Conservation (phyloP, 2,797 vertebrate species). For the Chaetodon trifasciatus region DNA sequence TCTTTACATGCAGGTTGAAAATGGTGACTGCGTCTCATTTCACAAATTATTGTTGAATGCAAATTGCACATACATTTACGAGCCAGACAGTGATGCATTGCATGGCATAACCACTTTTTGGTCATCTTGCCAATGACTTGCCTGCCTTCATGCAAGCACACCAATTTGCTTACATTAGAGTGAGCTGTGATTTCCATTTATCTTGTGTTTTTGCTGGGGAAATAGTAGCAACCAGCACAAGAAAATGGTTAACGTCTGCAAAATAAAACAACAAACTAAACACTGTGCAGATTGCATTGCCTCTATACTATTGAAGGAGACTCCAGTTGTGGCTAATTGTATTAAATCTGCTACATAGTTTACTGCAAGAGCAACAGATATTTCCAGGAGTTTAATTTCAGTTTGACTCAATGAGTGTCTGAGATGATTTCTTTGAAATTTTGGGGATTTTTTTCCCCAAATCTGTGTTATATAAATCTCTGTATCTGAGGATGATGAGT, state of each 20-base stretch:
- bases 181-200: background rate
- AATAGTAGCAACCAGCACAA: background rate
- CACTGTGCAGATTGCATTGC: background rate
- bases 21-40: background rate
- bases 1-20: background rate
- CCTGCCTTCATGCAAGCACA: background rate
- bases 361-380: background rate
- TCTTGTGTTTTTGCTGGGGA: background rate
- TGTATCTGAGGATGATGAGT: background rate
- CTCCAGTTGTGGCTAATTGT: slow-evolving; percentile 1
- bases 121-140: background rate
- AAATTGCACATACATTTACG: background rate
- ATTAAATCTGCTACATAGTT: background rate
- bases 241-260: background rate
- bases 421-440: background rate
- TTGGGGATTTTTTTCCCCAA: background rate
- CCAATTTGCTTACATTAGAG: background rate
- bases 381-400: background rate
- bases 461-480: background rate
- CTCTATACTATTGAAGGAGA: background rate
- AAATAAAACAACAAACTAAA: background rate
- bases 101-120: background rate
- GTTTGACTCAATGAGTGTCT: background rate
- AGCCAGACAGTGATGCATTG: background rate
- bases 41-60: background rate